Conservation (phyloP, 2,797 vertebrate genomes). For the Anas bahamensis region DNA sequence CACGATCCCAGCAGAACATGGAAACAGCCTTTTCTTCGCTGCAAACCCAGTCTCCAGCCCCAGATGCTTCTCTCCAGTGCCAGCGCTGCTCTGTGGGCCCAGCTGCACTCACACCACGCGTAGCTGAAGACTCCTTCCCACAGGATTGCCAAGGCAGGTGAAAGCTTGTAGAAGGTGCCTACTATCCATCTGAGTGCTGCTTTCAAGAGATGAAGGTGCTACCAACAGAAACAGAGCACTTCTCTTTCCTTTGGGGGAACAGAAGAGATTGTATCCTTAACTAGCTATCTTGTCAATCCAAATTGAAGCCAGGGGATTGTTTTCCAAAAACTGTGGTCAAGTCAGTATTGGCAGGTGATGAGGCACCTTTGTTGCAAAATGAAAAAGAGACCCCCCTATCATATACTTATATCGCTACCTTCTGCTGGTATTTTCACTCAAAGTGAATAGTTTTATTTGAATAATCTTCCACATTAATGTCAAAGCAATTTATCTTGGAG, state of each 20-base stretch:
- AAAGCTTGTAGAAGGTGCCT: neutral
- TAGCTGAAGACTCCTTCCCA: neutral
- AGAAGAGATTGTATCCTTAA: neutral
- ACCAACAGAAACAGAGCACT: neutral
- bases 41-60: neutral
- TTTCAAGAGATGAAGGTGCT: neutral
- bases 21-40: neutral
- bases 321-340: neutral
- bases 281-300: neutral
- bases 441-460: neutral
- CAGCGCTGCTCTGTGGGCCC: fast-evolving
- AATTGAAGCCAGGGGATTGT: neutral
- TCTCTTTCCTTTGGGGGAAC: neutral
- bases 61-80: neutral
- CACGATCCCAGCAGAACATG: neutral
- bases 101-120: neutral
- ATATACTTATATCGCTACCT: neutral
- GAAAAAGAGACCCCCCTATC: neutral
- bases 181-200: neutral
- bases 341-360: neutral
- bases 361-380: neutral
- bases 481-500: neutral
- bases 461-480: neutral
- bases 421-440: neutral
- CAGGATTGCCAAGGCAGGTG: neutral